Conservation (phyloP, 2,797 vertebrate genomes). For the Buphagus erythrorhynchus region DNA sequence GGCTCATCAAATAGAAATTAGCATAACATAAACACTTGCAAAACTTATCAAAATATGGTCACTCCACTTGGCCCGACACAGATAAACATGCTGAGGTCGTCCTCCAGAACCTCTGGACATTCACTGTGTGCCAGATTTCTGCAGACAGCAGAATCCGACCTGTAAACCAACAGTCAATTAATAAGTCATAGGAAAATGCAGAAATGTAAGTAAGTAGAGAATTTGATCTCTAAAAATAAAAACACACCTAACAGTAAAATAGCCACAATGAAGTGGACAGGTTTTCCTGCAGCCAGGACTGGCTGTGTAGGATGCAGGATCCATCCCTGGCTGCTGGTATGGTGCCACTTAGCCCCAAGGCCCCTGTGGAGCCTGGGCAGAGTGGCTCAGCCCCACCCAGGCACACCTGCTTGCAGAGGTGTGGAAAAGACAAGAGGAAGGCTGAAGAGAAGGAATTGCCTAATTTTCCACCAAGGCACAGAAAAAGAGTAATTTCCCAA, state of each 20-base stretch:
- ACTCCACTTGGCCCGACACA: neutral
- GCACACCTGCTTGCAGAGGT: neutral
- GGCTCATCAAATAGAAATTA: conserved; percentile 55
- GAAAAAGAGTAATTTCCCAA: fast-evolving
- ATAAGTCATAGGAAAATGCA: neutral
- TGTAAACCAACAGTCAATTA: neutral
- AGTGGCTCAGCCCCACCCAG: neutral
- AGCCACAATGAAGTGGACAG: fast-evolving
- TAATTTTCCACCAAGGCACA: neutral
- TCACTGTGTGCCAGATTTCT: neutral
- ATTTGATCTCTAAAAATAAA: neutral
- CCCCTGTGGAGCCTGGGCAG: neutral
- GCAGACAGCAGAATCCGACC: conserved; percentile 6
- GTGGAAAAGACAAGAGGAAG: neutral
- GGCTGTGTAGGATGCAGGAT: neutral
- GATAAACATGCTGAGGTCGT: neutral
- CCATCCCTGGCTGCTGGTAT: neutral
- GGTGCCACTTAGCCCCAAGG: neutral
- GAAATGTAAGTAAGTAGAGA: neutral
- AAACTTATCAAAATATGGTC: neutral
- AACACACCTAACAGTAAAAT: neutral
- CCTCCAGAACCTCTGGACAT: neutral
- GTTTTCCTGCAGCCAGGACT: neutral
- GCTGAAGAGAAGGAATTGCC: neutral
- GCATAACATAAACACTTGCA: conserved; percentile 4